Conservation (phyloP, 2,888 invertebrate species). For the Andrena bicolor region DNA sequence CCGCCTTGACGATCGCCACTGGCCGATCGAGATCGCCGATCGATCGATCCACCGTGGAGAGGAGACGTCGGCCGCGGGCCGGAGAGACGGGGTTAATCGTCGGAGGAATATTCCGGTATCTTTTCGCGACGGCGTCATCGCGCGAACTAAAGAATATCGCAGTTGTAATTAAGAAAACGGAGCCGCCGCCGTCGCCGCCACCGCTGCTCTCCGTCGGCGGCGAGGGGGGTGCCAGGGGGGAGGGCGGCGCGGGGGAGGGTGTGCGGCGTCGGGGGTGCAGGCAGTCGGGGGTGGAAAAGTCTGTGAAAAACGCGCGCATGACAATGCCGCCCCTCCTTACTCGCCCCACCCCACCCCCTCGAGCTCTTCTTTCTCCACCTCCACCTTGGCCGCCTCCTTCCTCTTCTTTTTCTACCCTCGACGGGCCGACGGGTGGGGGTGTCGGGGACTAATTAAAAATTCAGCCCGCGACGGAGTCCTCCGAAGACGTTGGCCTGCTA, state of each 20-base stretch:
- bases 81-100: slow-evolving; percentile 56
- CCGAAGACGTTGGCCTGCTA: slow-evolving; percentile 77
- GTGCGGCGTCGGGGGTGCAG: slow-evolving; percentile 78
- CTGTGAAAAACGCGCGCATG: slow-evolving; percentile 85
- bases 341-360: slow-evolving; percentile 59
- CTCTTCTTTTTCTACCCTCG: slow-evolving; percentile 59
- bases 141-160: slow-evolving; percentile 85
- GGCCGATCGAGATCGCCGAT: slow-evolving; percentile 38
- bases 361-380: slow-evolving; percentile 69
- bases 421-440: slow-evolving; percentile 67
- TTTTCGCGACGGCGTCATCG: slow-evolving; percentile 84
- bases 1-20: background rate
- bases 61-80: background rate
- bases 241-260: slow-evolving; percentile 65
- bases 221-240: slow-evolving; percentile 65
- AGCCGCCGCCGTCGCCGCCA: slow-evolving; percentile 73
- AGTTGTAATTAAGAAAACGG: slow-evolving; percentile 85
- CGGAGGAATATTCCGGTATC: slow-evolving; percentile 76
- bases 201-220: slow-evolving; percentile 58
- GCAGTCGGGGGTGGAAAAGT: slow-evolving; percentile 82
- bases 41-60: slow-evolving; percentile 40
- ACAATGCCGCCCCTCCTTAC: slow-evolving; percentile 81
- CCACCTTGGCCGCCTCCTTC: slow-evolving; percentile 72
- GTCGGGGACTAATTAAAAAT: slow-evolving; percentile 84
- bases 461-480: slow-evolving; percentile 73